Evolutionary conservation across 2,113 vertebrate genomes (phyloP), one percentile per base, ranked within the genome.

Genomic region (Caranx melampygus): DNA sequence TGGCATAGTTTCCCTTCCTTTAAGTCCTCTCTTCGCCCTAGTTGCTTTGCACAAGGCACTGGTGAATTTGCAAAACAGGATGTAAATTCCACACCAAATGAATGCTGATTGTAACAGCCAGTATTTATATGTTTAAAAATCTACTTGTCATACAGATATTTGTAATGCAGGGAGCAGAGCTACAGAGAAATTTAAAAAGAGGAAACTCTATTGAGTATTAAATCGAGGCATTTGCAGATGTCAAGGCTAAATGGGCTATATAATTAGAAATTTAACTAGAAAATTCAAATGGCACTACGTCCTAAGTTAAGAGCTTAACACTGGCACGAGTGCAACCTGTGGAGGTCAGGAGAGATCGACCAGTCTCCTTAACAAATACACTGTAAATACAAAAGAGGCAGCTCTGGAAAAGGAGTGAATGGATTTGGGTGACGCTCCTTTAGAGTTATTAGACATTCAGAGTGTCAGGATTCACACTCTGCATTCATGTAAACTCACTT

Each of bases 271-370:
- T 42, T 11, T 35, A 58, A 75, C 21, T 57, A 21, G 3, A 63
- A 1, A 14, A 20, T 26, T 44, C 16, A 16, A 16, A 47, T 47
- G 31, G 40, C 55, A 35, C 4, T 35, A 35, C 49, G 47, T 63
- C 12, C 63, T 18, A 12, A 60, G 26, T 18, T 18, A 6, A 67
- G 26, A 69, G 34, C 45, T 63, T 13, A 61, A 33, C 18, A 54
- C 6, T 42, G 40, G 12, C 6, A 66, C 42, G 40, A 2, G 42
- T 54, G 10, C 49, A 67, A 64, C 68, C 37, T n/a, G 18, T 37
- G 35, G 42, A 67, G 54, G 72, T 82, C 74, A 57, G 63, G 59
- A 65, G 55, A 79, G 21, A 66, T 26, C 5, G 16, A 84, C 54
- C 31, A 33, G 37, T 72, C 52, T 77, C 45, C 49, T 81, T 73